A percentile compares a stretch with the other conserved stretches of the same genome.
Conservation (phyloP, 2,888 invertebrate genomes). For the Rhopalosiphum nymphaeae region DNA sequence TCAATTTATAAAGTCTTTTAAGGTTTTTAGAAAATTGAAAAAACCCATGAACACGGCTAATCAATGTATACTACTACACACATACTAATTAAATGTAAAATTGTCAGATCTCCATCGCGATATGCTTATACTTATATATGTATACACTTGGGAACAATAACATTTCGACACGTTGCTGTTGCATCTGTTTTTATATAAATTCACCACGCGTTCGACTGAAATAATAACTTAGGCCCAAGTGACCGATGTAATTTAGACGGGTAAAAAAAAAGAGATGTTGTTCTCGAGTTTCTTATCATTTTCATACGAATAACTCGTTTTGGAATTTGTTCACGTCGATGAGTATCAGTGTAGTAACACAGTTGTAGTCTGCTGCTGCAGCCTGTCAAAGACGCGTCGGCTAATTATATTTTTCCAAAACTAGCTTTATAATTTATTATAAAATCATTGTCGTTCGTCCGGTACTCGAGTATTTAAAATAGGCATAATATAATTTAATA, state of each 20-base stretch:
- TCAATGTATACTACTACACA: background rate
- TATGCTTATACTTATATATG: background rate
- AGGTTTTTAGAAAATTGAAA: background rate
- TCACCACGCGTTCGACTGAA: background rate
- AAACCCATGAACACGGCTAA: background rate
- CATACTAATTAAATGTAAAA: background rate
- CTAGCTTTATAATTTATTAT: slow-evolving; percentile 16
- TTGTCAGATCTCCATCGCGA: background rate
- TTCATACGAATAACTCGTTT: slow-evolving; percentile 46
- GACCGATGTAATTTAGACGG: background rate
- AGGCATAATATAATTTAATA: background rate
- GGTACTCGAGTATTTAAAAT: background rate
- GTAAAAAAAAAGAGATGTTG: slow-evolving; percentile 3
- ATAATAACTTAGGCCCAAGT: background rate
- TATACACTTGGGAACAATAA: slow-evolving; percentile 1
- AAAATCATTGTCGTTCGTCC: background rate
- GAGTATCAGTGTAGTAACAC: background rate
- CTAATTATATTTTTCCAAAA: slow-evolving; percentile 45
- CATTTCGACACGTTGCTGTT: background rate
- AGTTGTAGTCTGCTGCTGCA: background rate
- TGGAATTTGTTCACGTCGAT: slow-evolving; percentile 20
- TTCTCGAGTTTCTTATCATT: slow-evolving; percentile 29
- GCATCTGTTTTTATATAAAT: slow-evolving; percentile 9
- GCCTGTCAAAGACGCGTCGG: background rate
- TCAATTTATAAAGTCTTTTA: background rate